Evolutionary conservation across 1,140 invertebrate genomes (phyloP), one percentile per base, ranked within the genome.

Genomic region (Meloidogyne exigua): DNA sequence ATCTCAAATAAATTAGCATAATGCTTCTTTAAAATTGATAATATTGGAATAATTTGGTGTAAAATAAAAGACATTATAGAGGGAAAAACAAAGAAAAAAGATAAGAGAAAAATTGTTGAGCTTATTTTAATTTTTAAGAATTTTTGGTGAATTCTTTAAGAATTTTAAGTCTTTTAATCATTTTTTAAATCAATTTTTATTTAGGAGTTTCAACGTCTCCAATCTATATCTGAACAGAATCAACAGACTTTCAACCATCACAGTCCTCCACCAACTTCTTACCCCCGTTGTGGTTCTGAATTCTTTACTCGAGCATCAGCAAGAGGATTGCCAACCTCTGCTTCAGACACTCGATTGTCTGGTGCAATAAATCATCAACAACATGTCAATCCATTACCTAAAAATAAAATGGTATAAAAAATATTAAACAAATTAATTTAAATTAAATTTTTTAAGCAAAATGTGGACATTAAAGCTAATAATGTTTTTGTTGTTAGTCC

Each of bases 271-370:
- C 21, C 7, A 62, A 36, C 57, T 26, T 42, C 39, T 23, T 73
- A 73, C 21, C 72, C 25, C n/a, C 72, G 72, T 5, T 64, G 57
- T n/a, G 72, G 72, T 25, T 73, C 72, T 26, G 72, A 73, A 32
- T 73, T 73, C 65, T 73, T 73, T n/a, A 11, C 72, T 25, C 72
- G 72, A 10, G 72, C 57, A 64, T 73, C 65, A 23, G 62, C 65
- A 21, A 62, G 57, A 32, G 65, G 65, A 64, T 73, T 73, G 4
- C 72, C 72, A 21, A 26, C 72, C 5, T 73, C 72, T 65, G 72
- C 72, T 32, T 73, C 72, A 11, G 72, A 73, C 15, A 64, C 72
- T 36, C 42, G 72, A 10, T 64, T 73, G 13, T 57, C 49, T 62
- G 49, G n/a, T 32, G 62, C 1, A 62, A 15, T 13, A 36, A 62